Evolutionary conservation across 2,888 invertebrate species (phyloP).

Genomic region (Zhengitettix transpicula): DNA sequence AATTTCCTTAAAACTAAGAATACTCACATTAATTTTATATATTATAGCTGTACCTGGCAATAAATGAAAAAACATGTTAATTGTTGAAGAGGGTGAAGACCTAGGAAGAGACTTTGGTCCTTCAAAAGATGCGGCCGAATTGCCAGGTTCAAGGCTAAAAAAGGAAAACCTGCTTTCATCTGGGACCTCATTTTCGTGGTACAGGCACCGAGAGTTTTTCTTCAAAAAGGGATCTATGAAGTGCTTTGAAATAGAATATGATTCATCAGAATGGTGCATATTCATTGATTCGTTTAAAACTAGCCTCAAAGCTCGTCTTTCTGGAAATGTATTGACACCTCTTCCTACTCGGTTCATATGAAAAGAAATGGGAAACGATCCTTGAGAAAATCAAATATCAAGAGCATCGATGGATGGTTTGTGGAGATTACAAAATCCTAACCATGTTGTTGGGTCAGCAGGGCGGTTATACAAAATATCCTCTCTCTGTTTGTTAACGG

Average conservation of each 20-base stretch:
- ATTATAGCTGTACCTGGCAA: too few relatives aligned
- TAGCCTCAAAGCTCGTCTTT: conserved; percentile 17
- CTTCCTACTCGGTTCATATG: conserved; percentile 16
- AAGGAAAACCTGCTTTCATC: conserved; percentile 10
- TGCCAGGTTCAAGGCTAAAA: background rate
- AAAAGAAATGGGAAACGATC: too few relatives aligned
- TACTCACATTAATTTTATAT: too few relatives aligned
- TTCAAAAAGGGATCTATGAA: conserved; percentile 6
- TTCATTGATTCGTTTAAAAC: conserved; percentile 17
- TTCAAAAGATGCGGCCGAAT: background rate
- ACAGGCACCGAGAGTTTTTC: too few relatives aligned
- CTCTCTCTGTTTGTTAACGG: conserved; percentile 12
- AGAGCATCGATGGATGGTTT: background rate
- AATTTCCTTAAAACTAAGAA: too few relatives aligned
- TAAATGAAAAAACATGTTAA: too few relatives aligned
- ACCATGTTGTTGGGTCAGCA: conserved; percentile 17
- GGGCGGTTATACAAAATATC: conserved; percentile 17
- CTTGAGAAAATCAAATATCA: too few relatives aligned
- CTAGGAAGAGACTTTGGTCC: background rate
- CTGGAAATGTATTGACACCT: conserved; percentile 18
- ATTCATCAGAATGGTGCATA: too few relatives aligned
- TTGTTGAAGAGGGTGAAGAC: too few relatives aligned
- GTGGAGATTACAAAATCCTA: background rate
- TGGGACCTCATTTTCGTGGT: background rate
- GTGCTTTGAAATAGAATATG: conserved; percentile 8